Evolutionary conservation across 2,888 invertebrate genomes (phyloP), one percentile per base, ranked within the genome.

Genomic region (Cheilosia variabilis): DNA sequence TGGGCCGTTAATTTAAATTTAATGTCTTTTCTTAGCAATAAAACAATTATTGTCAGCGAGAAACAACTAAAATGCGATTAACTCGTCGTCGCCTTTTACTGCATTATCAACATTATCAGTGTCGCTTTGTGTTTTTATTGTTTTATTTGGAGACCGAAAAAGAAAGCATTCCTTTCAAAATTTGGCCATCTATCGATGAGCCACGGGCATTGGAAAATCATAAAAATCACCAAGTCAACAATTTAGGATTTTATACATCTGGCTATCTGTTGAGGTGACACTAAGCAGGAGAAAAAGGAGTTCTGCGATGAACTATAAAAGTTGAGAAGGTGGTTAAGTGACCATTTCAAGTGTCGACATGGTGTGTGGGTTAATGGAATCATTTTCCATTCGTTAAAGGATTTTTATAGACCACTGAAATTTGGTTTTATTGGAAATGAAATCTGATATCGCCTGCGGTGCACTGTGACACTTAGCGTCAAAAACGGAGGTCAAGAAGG

Each of bases 51-150:
- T 58, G 76, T 43, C 52, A 68, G 60, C 76, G 66, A 58, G 76
- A 76, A 68, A 76, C 76, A 68, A 76, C 66, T 76, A 60, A 76
- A 76, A 76, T 76, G 76, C 76, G 76, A 76, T 76, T 76, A 76
- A 76, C 76, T 76, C 60, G 68, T 76, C 45, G 76, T 76, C 60
- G 68, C 41, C 19, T 76, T 76, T 76, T 76, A 76, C 76, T 19
- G 52, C 60, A 53, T 68, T 76, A 68, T 76, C 66, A 68, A 60
- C 22, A 31, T 45, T 68, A 76, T 76, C 66, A 68, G 75, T 65
- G 63, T 75, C 53, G 65, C 50, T 50, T 75, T 75, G 57, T 15
- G 47, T 24, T 75, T 75, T 75, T 75, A 75, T 65, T 65, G 41
- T 50, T 53, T 57, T 65, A 65, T 34, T 22, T 19, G 53, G 53